Percentiles rank a stretch among this genome's conserved stretches.
Evolutionary conservation across 2,797 vertebrate species (phyloP).

Genomic region (Liasis olivaceus): DNA sequence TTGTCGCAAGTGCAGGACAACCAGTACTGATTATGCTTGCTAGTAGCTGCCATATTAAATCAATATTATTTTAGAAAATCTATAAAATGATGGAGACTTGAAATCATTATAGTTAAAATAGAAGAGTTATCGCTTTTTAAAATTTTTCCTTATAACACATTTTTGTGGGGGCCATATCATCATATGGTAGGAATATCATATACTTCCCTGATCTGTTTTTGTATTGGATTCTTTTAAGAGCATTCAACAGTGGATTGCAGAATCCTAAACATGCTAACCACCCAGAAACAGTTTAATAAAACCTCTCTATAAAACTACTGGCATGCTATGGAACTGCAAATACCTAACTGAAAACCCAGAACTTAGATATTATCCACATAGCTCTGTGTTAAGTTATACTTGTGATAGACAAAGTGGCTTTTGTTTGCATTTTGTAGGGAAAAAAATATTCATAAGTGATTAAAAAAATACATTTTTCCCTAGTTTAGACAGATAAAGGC

Average conservation of each 20-base stretch:
- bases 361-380: neutral
- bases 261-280: neutral
- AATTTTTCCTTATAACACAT: neutral
- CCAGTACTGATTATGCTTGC: neutral
- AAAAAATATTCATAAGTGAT: neutral
- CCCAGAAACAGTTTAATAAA: neutral
- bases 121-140: neutral
- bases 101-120: neutral
- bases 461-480: neutral
- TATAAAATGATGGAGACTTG: neutral
- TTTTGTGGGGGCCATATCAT: neutral
- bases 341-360: neutral
- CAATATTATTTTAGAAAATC: neutral
- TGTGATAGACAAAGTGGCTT: no score
- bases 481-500: neutral
- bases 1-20: neutral
- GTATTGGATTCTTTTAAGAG: neutral
- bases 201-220: slow-evolving; percentile 34
- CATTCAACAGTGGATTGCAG: neutral
- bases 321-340: neutral
- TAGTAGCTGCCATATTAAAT: neutral
- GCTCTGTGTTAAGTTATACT: neutral
- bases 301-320: neutral
- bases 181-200: neutral
- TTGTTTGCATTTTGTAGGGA: neutral